phyloP scores from a whole-genome alignment of 2,113 vertebrate genomes.

The Colaptes auratus region DNA sequence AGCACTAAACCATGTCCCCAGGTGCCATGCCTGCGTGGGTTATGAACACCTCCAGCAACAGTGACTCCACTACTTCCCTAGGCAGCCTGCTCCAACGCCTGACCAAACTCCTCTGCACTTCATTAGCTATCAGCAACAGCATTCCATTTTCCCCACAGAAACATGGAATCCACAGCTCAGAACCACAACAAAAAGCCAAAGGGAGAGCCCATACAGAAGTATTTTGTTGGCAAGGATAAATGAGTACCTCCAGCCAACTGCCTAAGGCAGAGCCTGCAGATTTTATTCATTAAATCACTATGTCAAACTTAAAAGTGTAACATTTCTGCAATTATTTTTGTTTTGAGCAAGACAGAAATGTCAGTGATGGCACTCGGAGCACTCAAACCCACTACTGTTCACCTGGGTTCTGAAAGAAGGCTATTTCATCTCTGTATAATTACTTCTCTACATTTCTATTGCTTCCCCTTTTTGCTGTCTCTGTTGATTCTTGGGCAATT shows the following conservation, averaged over 20 bases:
- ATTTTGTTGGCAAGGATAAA: not conserved
- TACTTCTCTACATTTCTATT: not conserved
- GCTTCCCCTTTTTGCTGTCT: not conserved
- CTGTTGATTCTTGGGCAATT: not conserved
- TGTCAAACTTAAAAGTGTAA: not conserved
- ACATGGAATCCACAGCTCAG: not conserved
- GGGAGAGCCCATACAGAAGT: not conserved
- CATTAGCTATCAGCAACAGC: not conserved
- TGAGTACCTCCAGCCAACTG: not conserved
- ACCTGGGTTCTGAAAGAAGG: not conserved
- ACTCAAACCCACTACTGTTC: not conserved
- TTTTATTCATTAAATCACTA: not conserved
- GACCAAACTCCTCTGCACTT: not conserved
- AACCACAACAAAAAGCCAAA: not conserved
- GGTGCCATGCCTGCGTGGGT: no score
- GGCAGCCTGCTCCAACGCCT: no score
- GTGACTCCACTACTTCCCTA: no score
- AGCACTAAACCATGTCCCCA: not conserved
- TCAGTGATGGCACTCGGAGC: not conserved
- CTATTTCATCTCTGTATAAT: not conserved
- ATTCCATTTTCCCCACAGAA: not conserved
- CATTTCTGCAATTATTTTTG: not conserved
- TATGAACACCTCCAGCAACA: no score
- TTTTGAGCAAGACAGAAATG: not conserved
- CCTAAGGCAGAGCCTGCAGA: not conserved